Evolutionary conservation across 1,140 invertebrate genomes (phyloP).

Genomic region (Bombus polaris): DNA sequence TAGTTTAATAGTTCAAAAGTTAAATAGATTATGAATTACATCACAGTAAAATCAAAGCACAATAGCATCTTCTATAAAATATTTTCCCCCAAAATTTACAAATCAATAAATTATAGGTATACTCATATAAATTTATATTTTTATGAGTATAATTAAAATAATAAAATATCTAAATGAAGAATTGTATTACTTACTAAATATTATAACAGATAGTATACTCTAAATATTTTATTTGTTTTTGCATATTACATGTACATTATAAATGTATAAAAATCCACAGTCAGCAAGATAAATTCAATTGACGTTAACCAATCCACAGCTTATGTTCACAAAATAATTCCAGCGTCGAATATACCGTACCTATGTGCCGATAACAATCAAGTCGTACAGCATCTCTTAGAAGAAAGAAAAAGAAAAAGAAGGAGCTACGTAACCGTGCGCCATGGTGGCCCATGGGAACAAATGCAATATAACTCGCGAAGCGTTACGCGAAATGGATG

Average conservation of each 20-base stretch:
- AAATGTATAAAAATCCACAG: too few relatives aligned
- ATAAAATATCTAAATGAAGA: background rate
- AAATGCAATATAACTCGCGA: constrained; percentile 45
- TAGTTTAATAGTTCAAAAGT: background rate
- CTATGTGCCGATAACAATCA: background rate
- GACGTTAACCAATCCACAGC: background rate
- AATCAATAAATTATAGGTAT: background rate
- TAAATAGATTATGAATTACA: too few relatives aligned
- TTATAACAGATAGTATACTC: too few relatives aligned
- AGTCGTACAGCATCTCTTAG: background rate
- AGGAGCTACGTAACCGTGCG: background rate
- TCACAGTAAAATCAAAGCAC: too few relatives aligned
- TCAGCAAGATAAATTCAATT: background rate
- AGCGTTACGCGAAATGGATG: constrained; percentile 63
- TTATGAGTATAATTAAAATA: background rate
- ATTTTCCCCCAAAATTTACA: background rate
- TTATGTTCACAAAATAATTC: background rate
- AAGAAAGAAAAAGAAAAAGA: background rate
- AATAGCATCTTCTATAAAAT: background rate
- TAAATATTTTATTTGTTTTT: background rate
- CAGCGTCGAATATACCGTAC: too few relatives aligned
- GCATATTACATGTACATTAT: background rate
- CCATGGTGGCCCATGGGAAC: background rate
- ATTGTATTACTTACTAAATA: background rate
- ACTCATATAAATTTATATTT: background rate